Base-by-base conservation (phyloP, 1,140 invertebrate species). In the Lepidurus arcticus region DNA sequence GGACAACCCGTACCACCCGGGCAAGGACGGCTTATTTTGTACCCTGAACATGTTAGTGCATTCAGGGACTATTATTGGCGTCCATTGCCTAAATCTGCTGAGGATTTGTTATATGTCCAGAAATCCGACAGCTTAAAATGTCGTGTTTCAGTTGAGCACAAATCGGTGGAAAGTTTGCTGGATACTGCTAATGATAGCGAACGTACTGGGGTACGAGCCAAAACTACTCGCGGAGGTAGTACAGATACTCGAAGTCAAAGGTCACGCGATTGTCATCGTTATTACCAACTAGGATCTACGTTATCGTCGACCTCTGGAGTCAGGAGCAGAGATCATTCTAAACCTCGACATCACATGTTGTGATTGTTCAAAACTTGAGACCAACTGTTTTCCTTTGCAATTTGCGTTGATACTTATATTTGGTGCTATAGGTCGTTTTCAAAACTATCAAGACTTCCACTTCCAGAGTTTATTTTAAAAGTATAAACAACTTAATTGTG, bases 81-180 rank as follows among this genome's bases (percentile, higher is more conserved):
- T 13, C 53, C 53, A 16, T 65, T 65, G 13, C 53, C 53, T 21
- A 65, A 65, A 5, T 65, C 53, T 7, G 53, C 53, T 21, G 53
- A 65, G n/a, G 53, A 65, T 65, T 65, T 65, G 13, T 65, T 65
- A 5, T 21, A n/a, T 13, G 53, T 16, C 21, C 53, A 65, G 53
- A 65, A 65, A 65, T 65, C 53, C 6, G 53, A 65, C 21, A 65
- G 53, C 21, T n/a, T 65, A 16, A 65, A 65, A 65, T 65, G 7
- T 21, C 53, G 53, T n/a, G 53, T 65, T 65, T 65, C 53, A 1
- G 53, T 65, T 7, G 53, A 65, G 53, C 53, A 65, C 53, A 65
- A 65, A 65, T 65, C 53, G 53, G 53, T 65, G 53, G 53, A 65
- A 65, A 65, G 53, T 16, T 16, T 65, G 53, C 13, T 65, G 53